These are phyloP conservation scores for Ormyrus thymus DNA, from an alignment of 2,888 invertebrate species.

Conservation along the genomic window DNA sequence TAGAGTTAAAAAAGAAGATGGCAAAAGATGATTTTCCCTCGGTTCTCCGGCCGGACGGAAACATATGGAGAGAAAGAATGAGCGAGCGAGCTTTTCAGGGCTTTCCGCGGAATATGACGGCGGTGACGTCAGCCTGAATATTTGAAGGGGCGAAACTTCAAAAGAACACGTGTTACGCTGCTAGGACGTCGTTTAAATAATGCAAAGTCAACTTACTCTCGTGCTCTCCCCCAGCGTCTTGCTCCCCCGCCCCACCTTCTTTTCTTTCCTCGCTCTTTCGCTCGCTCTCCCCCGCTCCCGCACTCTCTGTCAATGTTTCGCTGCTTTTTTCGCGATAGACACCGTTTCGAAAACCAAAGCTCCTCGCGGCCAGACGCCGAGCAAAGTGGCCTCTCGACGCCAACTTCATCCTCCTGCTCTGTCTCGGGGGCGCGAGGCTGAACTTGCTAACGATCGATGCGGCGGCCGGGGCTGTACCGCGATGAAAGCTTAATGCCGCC, in stretches of 20 bases:
- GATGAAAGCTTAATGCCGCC: conserved; percentile 68
- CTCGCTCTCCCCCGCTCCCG: background rate
- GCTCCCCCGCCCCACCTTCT: conserved; percentile 23
- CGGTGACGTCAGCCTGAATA: conserved; percentile 74
- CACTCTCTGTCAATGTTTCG: conserved; percentile 10
- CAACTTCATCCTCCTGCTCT: background rate
- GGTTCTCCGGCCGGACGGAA: background rate
- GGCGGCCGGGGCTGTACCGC: conserved; percentile 56
- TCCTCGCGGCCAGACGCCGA: background rate
- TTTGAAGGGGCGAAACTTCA: conserved; percentile 74
- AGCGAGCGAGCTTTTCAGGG: conserved; percentile 64
- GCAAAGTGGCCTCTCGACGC: conserved; percentile 8
- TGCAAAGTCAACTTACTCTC: conserved; percentile 74
- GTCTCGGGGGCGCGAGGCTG: conserved; percentile 6
- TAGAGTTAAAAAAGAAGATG: conserved; percentile 42
- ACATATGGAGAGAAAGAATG: conserved; percentile 20
- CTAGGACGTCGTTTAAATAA: conserved; percentile 74
- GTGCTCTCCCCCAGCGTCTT: conserved; percentile 36
- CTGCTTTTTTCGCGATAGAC: background rate
- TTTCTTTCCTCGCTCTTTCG: conserved; percentile 10
- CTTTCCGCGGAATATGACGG: conserved; percentile 72
- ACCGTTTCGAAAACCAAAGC: background rate
- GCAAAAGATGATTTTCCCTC: conserved; percentile 51
- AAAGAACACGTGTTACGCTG: conserved; percentile 74
- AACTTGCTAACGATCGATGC: conserved; percentile 68